phyloP scores from a whole-genome alignment of 1,140 invertebrate genomes.

The Melipona quadrifasciata region DNA sequence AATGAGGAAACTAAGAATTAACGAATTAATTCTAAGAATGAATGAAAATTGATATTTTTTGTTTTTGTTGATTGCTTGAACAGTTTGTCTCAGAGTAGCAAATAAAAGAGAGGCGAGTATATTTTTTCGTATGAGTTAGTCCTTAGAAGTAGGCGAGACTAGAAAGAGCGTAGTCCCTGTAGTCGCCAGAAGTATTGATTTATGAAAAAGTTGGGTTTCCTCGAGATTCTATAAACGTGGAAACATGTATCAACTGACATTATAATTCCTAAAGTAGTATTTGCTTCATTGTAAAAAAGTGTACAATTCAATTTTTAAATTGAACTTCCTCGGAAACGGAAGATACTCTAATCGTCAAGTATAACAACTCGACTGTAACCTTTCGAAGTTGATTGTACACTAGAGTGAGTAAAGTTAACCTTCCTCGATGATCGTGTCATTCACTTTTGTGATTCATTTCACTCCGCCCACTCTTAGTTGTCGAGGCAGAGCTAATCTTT shows the following conservation, averaged over 20 bases:
- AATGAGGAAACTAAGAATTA: too few relatives aligned
- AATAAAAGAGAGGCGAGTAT: not conserved
- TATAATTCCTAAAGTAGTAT: not conserved
- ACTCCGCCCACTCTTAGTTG: slow-evolving; percentile 57
- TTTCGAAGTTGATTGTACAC: not conserved
- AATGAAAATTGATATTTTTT: not conserved
- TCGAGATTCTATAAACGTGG: not conserved
- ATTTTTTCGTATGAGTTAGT: not conserved
- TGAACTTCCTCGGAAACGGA: too few relatives aligned
- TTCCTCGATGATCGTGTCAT: slow-evolving; percentile 70
- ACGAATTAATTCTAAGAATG: too few relatives aligned
- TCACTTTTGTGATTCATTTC: slow-evolving; percentile 72
- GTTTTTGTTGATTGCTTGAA: too few relatives aligned
- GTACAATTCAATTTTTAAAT: too few relatives aligned
- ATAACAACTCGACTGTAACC: not conserved
- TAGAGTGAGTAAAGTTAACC: slow-evolving; percentile 60
- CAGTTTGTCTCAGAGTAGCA: not conserved
- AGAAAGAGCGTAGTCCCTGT: not conserved
- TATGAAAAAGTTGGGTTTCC: not conserved
- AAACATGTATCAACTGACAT: not conserved
- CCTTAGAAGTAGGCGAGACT: not conserved
- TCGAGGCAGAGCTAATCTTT: slow-evolving; percentile 57
- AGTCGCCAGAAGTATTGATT: not conserved
- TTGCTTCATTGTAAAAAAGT: too few relatives aligned
- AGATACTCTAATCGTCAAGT: not conserved